Base-by-base conservation (phyloP, 2,113 vertebrate species). In the Chelonoidis abingdonii region DNA sequence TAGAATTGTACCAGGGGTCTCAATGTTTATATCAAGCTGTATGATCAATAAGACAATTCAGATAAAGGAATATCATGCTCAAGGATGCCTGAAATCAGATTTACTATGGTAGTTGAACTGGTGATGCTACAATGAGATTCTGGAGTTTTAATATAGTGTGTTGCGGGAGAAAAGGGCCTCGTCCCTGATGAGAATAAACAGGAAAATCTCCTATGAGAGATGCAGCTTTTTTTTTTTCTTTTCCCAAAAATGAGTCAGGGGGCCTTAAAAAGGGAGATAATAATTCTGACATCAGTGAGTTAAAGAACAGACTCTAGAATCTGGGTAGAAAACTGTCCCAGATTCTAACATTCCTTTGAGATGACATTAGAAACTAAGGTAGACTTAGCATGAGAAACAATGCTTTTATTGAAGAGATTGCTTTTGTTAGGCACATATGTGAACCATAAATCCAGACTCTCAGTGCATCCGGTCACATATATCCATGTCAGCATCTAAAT, bases 351-450 rank as follows among this genome's bases (percentile, higher is more conserved):
- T 95, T 92, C 83, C 86, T 93, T 89, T 88, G 86, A 96, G 65
- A 41, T 96, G 92, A 93, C 88, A 75, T 56, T 91, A 91, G 97
- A 96, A 95, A 79, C 87, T 72, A 94, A 96, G 94, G 93, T 95
- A 94, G 87, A 93, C 89, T 91, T 96, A 96, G 72, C 75, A 72
- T 94, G 96, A 97, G 89, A 93, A 94, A 57, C 52, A 62, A 76
- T 56, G 84, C 90, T 97, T 94, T 96, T 92, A 87, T 97, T 88
- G 95, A 97, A 97, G 97, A 96, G 96, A 92, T 91, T 75, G 90
- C 93, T 97, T 95, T 97, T 96, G 96, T 92, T 89, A 84, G 94
- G 95, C 97, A 93, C 98, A 96, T 96, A 94, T 96, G 97, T 88
- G 97, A 97, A 79, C 93, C 91, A 59, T 92, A 95, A 94, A 97